Base-by-base conservation (phyloP, 2,888 invertebrate species). In the Bhutanitis thaidina region DNA sequence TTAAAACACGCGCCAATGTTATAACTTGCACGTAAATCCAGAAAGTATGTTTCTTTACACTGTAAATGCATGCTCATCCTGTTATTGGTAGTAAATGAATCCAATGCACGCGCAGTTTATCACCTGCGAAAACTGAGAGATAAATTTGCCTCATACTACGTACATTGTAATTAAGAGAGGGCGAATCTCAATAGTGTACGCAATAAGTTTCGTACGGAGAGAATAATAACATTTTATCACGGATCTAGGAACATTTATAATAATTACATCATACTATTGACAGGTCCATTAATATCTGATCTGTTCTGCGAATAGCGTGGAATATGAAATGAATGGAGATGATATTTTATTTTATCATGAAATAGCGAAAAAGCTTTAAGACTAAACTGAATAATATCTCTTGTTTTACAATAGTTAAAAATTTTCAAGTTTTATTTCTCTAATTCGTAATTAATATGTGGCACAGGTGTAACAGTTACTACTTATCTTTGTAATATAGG, bases 181-280 rank as follows among this genome's bases (percentile, higher is more conserved):
- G 73, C 63, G 69, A 77, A 74, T 75, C 71, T 68, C 68, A 59
- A 65, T 69, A 64, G 66, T 59, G 62, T 66, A 67, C 64, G 68
- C 73, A 74, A 71, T 80, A 77, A 75, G 71, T n/a, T n/a, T n/a
- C n/a, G n/a, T 73, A 65, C 65, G 61, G 59, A 59, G 58, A 58
- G 65, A 69, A 70, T 75, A 78, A 80, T 80, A 83, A 77, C 67
- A 76, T 81, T 80, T 83, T 77, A 84, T 82, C 77, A 74, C 55
- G 54, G 60, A 77, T 78, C 74, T 59, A 55, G 57, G 75, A 72
- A 72, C 84, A 82, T 85, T 84, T 84, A 84, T 84, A 79, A 84
- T 84, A 85, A 85, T 85, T 81, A 81, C 81, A 81, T 82, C 77
- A 77, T 67, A 70, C 66, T 74, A 83, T 80, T 80, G 84, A 83